These are phyloP conservation scores for Zaprionus lineosus DNA, from an alignment of 2,888 invertebrate species.

Conservation along the genomic window DNA sequence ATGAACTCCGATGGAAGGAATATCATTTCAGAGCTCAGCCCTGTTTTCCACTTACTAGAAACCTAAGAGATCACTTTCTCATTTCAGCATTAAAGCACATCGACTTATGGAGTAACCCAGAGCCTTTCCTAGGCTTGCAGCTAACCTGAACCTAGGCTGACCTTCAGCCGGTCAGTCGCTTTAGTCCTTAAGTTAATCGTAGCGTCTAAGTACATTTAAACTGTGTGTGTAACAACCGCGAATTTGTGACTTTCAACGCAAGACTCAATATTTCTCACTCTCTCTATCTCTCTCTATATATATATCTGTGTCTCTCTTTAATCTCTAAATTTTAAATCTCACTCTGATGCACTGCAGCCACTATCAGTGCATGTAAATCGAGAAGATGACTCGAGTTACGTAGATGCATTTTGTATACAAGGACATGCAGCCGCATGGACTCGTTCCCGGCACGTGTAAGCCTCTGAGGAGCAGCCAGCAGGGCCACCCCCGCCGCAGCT, in stretches of 20 bases:
- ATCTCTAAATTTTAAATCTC: not conserved
- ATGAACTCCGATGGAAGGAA: no score
- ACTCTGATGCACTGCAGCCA: not conserved
- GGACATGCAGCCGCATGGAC: slow-evolving; percentile 16
- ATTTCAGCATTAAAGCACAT: no score
- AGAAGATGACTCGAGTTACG: slow-evolving; percentile 47
- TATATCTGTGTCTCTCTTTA: no score
- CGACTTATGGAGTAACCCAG: slow-evolving; percentile 8
- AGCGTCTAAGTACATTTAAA: slow-evolving; percentile 22
- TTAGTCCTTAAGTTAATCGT: slow-evolving; percentile 9
- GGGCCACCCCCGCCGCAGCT: slow-evolving; percentile 43
- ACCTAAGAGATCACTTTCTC: no score
- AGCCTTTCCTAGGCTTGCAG: no score
- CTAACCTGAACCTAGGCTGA: no score
- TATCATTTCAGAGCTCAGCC: no score
- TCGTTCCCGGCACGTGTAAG: slow-evolving; percentile 60
- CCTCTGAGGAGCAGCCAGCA: slow-evolving; percentile 23
- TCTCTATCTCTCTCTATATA: no score
- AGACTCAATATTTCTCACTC: no score
- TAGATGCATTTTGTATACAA: slow-evolving; percentile 30
- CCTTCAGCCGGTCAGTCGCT: no score
- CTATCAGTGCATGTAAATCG: slow-evolving; percentile 49
- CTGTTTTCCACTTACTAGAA: no score
- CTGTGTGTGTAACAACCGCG: slow-evolving; percentile 29
- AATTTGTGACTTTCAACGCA: slow-evolving; percentile 69